phyloP scores from a whole-genome alignment of 2,888 invertebrate genomes.

The Zygaena filipendulae region DNA sequence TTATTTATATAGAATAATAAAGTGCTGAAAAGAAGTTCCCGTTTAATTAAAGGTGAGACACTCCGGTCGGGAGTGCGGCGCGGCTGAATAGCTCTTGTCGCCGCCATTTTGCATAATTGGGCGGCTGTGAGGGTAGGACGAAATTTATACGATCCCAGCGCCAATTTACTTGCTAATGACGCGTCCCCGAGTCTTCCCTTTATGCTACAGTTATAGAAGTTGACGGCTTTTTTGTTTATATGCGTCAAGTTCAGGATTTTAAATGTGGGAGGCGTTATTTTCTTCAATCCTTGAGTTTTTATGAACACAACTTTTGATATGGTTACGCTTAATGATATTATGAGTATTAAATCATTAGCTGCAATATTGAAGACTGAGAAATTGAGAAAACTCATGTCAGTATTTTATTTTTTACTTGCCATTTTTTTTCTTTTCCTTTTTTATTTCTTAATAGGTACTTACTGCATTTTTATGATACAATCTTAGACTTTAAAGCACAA shows the following conservation, averaged over 20 bases:
- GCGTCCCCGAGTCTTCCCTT: slow-evolving; percentile 30
- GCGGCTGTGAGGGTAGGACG: slow-evolving; percentile 55
- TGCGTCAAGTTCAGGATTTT: slow-evolving; percentile 17
- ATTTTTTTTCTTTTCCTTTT: no score
- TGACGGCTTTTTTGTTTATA: slow-evolving; percentile 32
- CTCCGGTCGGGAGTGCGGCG: slow-evolving; percentile 51
- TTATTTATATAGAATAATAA: slow-evolving; percentile 63
- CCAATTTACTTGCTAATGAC: slow-evolving; percentile 68
- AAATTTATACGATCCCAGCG: slow-evolving; percentile 63
- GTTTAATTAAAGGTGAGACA: slow-evolving; percentile 67
- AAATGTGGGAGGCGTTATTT: no score
- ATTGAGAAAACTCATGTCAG: no score
- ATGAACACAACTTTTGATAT: no score
- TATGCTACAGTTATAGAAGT: slow-evolving; percentile 40
- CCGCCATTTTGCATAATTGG: slow-evolving; percentile 69
- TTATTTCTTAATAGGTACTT: no score
- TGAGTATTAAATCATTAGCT: no score
- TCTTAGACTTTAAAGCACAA: no score
- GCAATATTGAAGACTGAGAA: no score
- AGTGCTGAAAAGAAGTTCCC: slow-evolving; percentile 62
- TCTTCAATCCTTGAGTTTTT: no score
- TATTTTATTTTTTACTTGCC: no score
- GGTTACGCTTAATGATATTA: no score
- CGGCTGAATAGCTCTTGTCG: slow-evolving; percentile 59
- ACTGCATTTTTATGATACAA: no score